Base-by-base conservation (phyloP, 2,113 vertebrate species). In the Periophthalmus modestus region DNA sequence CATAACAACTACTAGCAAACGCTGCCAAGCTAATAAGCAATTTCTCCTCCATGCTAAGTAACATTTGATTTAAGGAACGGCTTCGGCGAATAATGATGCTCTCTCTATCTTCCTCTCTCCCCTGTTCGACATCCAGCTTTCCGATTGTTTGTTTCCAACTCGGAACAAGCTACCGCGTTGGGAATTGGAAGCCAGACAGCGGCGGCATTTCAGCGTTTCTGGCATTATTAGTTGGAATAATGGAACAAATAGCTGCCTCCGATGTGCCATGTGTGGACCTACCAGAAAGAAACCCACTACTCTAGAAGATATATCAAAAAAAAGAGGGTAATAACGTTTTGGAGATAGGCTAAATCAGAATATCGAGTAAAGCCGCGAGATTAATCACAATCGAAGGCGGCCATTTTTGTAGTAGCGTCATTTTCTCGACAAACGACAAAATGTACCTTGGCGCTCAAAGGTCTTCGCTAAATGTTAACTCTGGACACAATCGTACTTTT, bases 221-320 rank as follows among this genome's bases (percentile, higher is more conserved):
- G 87, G 87, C 87, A 79, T 80, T 36, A 77, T 83, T 83, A 72
- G 69, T 74, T 74, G 81, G 79, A 85, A 86, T 89, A 89, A 82
- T 79, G 83, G 82, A 87, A 89, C 87, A 86, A 88, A 86, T 71
- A 87, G 83, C 79, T 57, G 87, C 82, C 85, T 88, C 81, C 73
- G 61, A 90, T 70, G 85, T 81, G 74, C 82, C 78, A 78, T 86
- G 78, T 82, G 85, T 80, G 83, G 80, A 87, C 85, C 83, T 78
- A 72, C 80, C 59, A 1, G 15, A 34, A 34, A 59, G 43, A 82
- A 88, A 88, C 77, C 80, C 78, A 83, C 57, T 84, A 9, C 39
- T 10, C 39, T 43, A 43, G 39, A 43, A 43, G 10, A 10, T 43
- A 43, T 43, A 10, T 43, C 6, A 10, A 43, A n/a, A 28, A 43